These are phyloP conservation scores for Geococcyx californianus DNA, from an alignment of 2,113 vertebrate genomes.

Conservation along the genomic window DNA sequence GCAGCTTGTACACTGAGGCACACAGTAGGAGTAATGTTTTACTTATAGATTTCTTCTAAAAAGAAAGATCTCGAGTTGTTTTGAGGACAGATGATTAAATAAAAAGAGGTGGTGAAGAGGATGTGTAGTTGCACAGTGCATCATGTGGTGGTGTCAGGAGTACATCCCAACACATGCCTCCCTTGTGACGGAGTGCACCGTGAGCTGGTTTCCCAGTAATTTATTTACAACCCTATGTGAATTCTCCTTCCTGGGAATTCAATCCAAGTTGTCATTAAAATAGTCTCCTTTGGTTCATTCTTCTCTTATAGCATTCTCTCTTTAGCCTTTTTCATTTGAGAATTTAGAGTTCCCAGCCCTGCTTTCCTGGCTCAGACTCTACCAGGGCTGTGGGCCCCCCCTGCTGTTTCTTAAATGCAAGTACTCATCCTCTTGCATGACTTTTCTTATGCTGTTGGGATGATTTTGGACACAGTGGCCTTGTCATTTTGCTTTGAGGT, in stretches of 20 bases:
- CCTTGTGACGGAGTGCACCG: background rate
- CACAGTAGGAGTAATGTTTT: background rate
- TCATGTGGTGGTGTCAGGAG: background rate
- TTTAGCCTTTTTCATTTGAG: background rate
- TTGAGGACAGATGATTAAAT: background rate
- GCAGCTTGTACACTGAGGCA: background rate
- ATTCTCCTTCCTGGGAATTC: background rate
- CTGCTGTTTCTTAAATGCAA: background rate
- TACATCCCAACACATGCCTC: background rate
- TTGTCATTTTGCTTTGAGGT: background rate
- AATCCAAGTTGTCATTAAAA: background rate
- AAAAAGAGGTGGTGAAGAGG: background rate
- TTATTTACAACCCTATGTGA: background rate
- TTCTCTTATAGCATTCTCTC: background rate
- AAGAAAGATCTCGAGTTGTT: background rate
- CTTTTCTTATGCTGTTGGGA: background rate
- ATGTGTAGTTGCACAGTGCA: accelerated
- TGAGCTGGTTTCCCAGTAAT: background rate
- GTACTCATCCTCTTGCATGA: background rate
- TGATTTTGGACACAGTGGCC: background rate
- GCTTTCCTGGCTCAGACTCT: background rate
- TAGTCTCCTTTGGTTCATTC: background rate
- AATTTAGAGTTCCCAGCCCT: background rate
- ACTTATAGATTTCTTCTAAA: background rate
- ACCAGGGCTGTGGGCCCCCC: background rate